A percentile compares a stretch with the other conserved stretches of the same genome.
These are phyloP conservation scores for Bufotes viridis DNA, from an alignment of 2,797 vertebrate genomes.

Conservation along the genomic window DNA sequence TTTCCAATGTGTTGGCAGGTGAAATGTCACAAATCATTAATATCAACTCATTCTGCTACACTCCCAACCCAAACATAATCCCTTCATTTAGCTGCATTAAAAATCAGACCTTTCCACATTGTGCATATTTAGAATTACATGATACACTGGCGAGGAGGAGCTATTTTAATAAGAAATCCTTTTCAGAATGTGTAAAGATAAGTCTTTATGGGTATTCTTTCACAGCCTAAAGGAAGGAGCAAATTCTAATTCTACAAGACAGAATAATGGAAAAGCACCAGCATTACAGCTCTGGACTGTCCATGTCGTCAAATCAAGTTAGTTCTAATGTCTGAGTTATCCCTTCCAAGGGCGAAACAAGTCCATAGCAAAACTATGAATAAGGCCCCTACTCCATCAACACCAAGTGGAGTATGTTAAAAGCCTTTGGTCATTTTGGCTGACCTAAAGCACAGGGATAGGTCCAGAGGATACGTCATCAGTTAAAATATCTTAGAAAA, in stretches of 20 bases:
- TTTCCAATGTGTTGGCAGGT: conserved; percentile 21
- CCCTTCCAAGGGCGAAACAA: too few relatives aligned
- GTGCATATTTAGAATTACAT: conserved; percentile 1
- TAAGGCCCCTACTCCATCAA: too few relatives aligned
- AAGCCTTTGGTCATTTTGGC: too few relatives aligned
- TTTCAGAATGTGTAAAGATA: conserved; percentile 25
- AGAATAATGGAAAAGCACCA: background rate
- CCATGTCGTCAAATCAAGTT: background rate
- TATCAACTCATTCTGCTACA: background rate
- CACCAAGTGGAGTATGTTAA: too few relatives aligned
- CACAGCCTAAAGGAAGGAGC: background rate
- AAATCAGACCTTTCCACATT: conserved; percentile 24
- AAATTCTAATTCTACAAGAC: background rate
- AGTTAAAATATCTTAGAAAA: too few relatives aligned
- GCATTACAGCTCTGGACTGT: background rate
- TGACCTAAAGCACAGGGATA: too few relatives aligned
- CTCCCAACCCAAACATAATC: conserved; percentile 4
- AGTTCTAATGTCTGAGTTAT: background rate
- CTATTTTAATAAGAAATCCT: conserved; percentile 13
- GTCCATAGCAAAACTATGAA: too few relatives aligned
- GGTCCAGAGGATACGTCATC: too few relatives aligned
- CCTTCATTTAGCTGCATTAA: background rate
- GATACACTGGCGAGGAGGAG: background rate
- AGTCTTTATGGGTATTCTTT: conserved; percentile 5
- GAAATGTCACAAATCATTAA: conserved; percentile 21